Conservation (phyloP, 92 coral and sea anemone genomes). For the Porites cylindrica region DNA sequence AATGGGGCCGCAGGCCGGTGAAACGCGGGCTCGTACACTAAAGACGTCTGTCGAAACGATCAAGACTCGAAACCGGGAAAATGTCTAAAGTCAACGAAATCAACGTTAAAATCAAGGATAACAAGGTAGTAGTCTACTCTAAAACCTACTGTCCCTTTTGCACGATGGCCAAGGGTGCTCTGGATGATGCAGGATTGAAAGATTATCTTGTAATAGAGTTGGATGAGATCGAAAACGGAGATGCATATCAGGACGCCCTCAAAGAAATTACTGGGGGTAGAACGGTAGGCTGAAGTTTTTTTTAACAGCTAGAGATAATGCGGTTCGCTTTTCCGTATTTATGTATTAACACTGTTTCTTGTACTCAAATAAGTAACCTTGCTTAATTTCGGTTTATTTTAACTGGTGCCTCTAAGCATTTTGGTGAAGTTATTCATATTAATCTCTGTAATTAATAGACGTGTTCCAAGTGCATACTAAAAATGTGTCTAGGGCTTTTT, state of each 20-base stretch:
- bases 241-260: slow-evolving; percentile 78
- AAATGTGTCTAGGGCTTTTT: no score
- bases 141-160: slow-evolving; percentile 91
- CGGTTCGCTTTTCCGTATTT: not conserved
- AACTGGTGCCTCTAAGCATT: not conserved
- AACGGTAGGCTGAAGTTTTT: slow-evolving; percentile 66
- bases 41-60: no score
- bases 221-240: slow-evolving; percentile 70
- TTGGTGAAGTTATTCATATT: no score
- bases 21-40: no score
- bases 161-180: slow-evolving; percentile 73
- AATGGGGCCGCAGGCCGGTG: no score
- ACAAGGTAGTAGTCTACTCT: slow-evolving; percentile 92
- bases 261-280: slow-evolving; percentile 66
- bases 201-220: slow-evolving; percentile 76
- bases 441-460: no score
- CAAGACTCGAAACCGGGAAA: no score
- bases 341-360: not conserved
- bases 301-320: not conserved
- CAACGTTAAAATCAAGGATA: slow-evolving; percentile 33
- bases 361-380: not conserved
- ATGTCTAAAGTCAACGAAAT: slow-evolving; percentile 15
- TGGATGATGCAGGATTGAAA: slow-evolving; percentile 69
- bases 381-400: not conserved
- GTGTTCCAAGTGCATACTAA: no score